Percentiles rank a stretch among this genome's conserved stretches.
Conservation (phyloP, 2,797 vertebrate genomes). For the Peromyscus attwateri region DNA sequence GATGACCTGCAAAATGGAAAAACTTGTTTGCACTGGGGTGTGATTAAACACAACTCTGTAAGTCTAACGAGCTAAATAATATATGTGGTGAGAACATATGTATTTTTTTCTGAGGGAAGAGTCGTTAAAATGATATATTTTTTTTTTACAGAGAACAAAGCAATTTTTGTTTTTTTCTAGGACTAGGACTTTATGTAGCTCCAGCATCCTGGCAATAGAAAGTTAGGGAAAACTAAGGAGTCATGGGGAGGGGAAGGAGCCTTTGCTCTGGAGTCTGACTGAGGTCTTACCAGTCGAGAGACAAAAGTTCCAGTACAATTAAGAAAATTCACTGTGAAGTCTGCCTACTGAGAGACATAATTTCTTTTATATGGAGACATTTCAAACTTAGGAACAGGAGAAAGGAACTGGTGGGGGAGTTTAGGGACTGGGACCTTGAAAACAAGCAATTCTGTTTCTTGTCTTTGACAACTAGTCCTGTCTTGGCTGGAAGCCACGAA, state of each 20-base stretch:
- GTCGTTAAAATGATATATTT: not conserved
- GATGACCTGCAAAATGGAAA: not conserved
- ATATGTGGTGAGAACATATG: not conserved
- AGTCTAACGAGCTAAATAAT: conserved; percentile 18
- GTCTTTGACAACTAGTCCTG: not conserved
- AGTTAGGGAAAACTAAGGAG: not conserved
- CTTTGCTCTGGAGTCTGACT: not conserved
- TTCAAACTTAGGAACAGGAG: not conserved
- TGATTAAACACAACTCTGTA: not conserved
- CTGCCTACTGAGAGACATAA: not conserved
- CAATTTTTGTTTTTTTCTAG: not conserved
- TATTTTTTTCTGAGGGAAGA: conserved; percentile 17
- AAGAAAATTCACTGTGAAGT: not conserved
- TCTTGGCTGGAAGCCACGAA: not conserved
- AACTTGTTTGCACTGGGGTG: not conserved
- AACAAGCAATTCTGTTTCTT: not conserved
- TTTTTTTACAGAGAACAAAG: conserved; percentile 39
- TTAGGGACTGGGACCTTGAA: not conserved
- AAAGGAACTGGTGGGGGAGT: not conserved
- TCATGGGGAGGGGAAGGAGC: not conserved
- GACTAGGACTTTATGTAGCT: conserved; percentile 2
- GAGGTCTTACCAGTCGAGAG: not conserved
- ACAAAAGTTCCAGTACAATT: not conserved
- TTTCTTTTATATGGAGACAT: not conserved
- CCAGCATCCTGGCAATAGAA: not conserved